Base-by-base conservation (phyloP, 2,113 vertebrate genomes). In the Eclectus roratus region DNA sequence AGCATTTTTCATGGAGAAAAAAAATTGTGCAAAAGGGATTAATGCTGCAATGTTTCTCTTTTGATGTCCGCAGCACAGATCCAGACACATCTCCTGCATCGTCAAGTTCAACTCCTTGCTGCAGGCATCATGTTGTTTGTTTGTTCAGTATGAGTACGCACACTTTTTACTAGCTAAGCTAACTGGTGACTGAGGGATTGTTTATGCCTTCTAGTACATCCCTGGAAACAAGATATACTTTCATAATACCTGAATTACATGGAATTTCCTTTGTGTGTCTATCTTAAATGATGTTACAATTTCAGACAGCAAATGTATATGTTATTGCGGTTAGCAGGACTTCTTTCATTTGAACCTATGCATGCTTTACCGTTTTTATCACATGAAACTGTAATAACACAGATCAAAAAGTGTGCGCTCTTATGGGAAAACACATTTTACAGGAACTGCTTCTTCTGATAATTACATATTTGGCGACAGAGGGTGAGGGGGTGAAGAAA, bases 401-500 rank as follows among this genome's bases (percentile, higher is more conserved):
- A 73, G 43, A 77, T 94, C 81, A 53, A 35, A 83, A 80, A 49
- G 19, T 21, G 21, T 73, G 35, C 1, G 2, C 24, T 69, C 58
- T 69, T 77, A 44, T 12, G 58, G 68, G 56, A 89, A 96, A 93
- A 80, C 74, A 88, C 37, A 80, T 88, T 89, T 92, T 85, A 66
- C 81, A 91, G 93, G 89, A 96, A 93, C 94, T 82, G 66, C 74
- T 96, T 87, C 94, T 92, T 92, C 93, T 89, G 79, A 89, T 95
- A 94, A 97, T 94, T 94, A 82, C 70, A 76, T 89, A 95, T 92
- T 91, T 95, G 90, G 76, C 0, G 27, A 85, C 96, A 97, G 96
- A 96, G 95, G 85, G 94, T 96, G 95, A 96, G 96, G 96, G 95
- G 95, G 96, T 97, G 96, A 97, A 91, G 85, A 53, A 94, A 94